A percentile compares a stretch with the other conserved stretches of the same genome.
Conservation (phyloP, 2,888 invertebrate species). For the Temnothorax ravouxi region DNA sequence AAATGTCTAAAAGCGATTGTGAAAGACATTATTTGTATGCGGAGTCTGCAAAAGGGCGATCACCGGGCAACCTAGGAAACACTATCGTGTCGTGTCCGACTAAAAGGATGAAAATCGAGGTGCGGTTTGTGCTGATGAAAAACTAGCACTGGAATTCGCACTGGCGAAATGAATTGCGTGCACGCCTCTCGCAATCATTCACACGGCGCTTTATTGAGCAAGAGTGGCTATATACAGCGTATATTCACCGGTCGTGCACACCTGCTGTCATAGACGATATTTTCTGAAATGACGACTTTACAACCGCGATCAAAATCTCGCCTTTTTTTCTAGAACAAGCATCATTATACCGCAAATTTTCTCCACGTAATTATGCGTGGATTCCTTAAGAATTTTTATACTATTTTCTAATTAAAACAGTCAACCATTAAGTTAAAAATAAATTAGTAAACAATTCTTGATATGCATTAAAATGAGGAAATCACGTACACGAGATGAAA, state of each 20-base stretch:
- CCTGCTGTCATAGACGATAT: constrained; percentile 78
- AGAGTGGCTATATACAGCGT: constrained; percentile 64
- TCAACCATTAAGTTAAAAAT: constrained; percentile 1
- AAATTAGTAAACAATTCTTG: not conserved
- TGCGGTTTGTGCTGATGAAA: constrained; percentile 38
- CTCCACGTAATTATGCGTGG: not conserved
- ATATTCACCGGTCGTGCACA: constrained; percentile 71
- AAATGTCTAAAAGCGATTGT: constrained; percentile 6
- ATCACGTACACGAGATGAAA: not conserved
- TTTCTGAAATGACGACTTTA: constrained; percentile 59
- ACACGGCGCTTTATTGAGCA: constrained; percentile 74
- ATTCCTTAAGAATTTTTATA: not conserved
- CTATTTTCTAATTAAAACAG: not conserved
- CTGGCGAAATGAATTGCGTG: constrained; percentile 74
- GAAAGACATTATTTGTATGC: constrained; percentile 9
- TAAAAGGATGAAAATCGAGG: constrained; percentile 52
- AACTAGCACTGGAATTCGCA: constrained; percentile 61
- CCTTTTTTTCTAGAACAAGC: not conserved
- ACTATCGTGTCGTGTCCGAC: not conserved
- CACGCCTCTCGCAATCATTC: constrained; percentile 73
- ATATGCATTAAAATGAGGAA: not conserved
- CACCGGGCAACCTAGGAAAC: not conserved
- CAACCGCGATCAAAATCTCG: constrained; percentile 6
- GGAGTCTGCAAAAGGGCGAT: constrained; percentile 13
- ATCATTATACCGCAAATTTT: constrained; percentile 25